A percentile compares a stretch with the other conserved stretches of the same genome.
Conservation (phyloP, 2,113 vertebrate species). For the Eidolon helvum region DNA sequence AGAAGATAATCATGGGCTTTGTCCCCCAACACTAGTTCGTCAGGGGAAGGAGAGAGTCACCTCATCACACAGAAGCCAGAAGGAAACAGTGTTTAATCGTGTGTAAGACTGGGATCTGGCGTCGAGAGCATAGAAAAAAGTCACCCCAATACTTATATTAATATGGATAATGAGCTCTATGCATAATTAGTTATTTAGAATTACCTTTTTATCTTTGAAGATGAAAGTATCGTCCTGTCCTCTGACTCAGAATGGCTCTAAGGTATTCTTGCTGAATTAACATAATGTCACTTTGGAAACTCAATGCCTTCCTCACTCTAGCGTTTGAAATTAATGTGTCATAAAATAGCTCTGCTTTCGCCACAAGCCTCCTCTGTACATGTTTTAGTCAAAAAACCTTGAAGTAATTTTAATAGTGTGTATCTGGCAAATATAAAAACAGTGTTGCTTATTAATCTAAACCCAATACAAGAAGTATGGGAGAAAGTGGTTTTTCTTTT, state of each 20-base stretch:
- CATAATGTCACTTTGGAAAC: conserved; percentile 38
- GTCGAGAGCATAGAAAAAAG: not conserved
- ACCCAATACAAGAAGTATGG: not conserved
- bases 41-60: not conserved
- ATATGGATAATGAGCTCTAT: not conserved
- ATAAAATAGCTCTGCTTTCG: not conserved
- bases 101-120: not conserved
- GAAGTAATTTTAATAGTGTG: conserved; percentile 39
- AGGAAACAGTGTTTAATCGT: not conserved
- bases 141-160: not conserved
- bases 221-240: conserved; percentile 46
- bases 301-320: not conserved
- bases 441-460: conserved; percentile 38
- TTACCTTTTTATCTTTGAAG: conserved; percentile 41
- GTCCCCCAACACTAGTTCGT: not conserved
- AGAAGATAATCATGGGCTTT: not conserved
- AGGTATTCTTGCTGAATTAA: conserved; percentile 39
- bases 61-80: not conserved
- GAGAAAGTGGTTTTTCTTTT: not conserved
- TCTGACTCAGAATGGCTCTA: conserved; percentile 38
- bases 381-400: conserved; percentile 24
- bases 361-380: not conserved
- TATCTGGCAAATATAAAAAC: conserved; percentile 26
- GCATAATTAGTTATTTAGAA: conserved; percentile 11
- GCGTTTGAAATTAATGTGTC: conserved; percentile 51